Evolutionary conservation across 2,113 vertebrate genomes (phyloP).

Genomic region (Gadus chalcogrammus): DNA sequence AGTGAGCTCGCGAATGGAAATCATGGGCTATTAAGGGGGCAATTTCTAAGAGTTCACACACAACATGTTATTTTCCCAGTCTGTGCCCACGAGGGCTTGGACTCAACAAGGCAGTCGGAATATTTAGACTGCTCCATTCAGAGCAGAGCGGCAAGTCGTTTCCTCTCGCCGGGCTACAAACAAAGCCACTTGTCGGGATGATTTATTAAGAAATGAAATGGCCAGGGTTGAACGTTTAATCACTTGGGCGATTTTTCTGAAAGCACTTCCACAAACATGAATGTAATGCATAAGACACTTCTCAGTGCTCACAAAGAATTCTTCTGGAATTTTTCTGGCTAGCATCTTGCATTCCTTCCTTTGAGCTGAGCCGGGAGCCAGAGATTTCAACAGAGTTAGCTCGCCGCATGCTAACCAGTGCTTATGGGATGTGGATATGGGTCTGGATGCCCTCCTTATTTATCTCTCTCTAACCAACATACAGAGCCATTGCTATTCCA

Average conservation of each 20-base stretch:
- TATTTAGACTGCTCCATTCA: slow-evolving; percentile 27
- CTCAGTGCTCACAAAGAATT: background rate
- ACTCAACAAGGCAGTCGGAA: slow-evolving; percentile 23
- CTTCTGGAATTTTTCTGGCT: slow-evolving; percentile 32
- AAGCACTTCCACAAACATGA: slow-evolving; percentile 38
- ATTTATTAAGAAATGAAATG: slow-evolving; percentile 24
- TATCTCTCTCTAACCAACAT: no score
- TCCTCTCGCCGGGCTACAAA: slow-evolving; percentile 18
- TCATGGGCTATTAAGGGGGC: slow-evolving; percentile 15
- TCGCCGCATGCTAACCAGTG: no score
- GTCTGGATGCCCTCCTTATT: no score
- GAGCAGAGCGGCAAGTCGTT: slow-evolving; percentile 31
- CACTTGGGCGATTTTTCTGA: slow-evolving; percentile 37
- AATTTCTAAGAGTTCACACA: slow-evolving; percentile 14
- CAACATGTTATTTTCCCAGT: slow-evolving; percentile 28
- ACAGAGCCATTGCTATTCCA: no score
- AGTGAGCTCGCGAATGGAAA: slow-evolving; percentile 29
- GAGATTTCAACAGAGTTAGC: slow-evolving; percentile 46
- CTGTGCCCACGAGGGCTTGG: background rate
- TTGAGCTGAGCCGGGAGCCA: slow-evolving; percentile 40
- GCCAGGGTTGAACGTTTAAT: slow-evolving; percentile 42
- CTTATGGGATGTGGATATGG: no score
- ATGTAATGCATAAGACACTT: slow-evolving; percentile 29
- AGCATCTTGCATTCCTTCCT: slow-evolving; percentile 49
- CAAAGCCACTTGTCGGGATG: slow-evolving; percentile 23